Percentiles rank a stretch among this genome's conserved stretches.
These are phyloP conservation scores for Ariopsis seemanni DNA, from an alignment of 2,113 vertebrate species.

Conservation along the genomic window DNA sequence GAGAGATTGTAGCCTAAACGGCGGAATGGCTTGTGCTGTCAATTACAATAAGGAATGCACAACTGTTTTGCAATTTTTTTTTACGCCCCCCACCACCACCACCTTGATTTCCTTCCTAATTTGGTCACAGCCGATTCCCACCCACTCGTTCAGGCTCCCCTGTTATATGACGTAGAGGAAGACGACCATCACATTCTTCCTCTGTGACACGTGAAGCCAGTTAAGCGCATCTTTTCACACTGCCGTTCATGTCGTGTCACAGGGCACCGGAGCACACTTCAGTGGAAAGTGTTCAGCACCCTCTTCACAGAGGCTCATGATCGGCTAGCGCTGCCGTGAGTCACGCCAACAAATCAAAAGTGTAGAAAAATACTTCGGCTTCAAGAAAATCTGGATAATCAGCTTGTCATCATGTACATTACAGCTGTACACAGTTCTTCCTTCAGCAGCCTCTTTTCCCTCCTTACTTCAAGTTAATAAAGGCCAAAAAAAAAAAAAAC, in stretches of 20 bases:
- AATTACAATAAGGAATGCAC: background rate
- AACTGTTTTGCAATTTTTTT: background rate
- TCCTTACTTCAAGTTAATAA: background rate
- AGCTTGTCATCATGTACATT: background rate
- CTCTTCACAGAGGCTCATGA: background rate
- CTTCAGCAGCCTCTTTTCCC: background rate
- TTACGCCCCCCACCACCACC: background rate
- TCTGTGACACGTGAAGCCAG: background rate
- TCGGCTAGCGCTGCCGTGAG: background rate
- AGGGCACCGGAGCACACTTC: background rate
- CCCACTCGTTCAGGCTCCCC: background rate
- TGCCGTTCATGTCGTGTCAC: background rate
- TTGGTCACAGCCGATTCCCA: background rate
- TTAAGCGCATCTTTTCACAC: background rate
- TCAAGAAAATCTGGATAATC: background rate
- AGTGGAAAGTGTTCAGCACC: background rate
- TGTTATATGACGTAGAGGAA: background rate
- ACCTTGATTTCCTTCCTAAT: background rate
- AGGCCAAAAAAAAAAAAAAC: background rate
- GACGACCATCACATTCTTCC: background rate
- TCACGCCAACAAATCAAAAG: background rate
- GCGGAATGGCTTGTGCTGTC: background rate
- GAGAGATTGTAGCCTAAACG: background rate
- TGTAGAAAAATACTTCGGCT: background rate
- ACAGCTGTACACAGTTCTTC: background rate